These are phyloP conservation scores for Caenorhabditis angaria DNA, from an alignment of 2,888 invertebrate species.

Conservation along the genomic window DNA sequence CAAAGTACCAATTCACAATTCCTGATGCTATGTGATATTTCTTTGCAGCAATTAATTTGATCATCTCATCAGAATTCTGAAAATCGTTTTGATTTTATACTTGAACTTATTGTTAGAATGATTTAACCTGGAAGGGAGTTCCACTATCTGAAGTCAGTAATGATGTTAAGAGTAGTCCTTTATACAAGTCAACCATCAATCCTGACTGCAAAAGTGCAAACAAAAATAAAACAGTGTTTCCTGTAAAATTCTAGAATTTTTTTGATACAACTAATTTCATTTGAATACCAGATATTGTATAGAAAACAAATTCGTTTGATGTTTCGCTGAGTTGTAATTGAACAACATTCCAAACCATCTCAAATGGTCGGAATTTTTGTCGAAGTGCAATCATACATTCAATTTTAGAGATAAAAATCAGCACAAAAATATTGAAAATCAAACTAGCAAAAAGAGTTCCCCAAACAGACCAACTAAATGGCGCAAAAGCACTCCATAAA, in stretches of 20 bases:
- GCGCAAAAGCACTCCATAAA: constrained; percentile 65
- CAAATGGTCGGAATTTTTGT: constrained; percentile 47
- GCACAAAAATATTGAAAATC: constrained; percentile 24
- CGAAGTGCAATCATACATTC: constrained; percentile 49
- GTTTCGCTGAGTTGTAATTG: constrained; percentile 62
- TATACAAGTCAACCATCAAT: constrained; percentile 46
- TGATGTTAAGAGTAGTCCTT: constrained; percentile 46
- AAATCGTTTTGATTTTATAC: background rate
- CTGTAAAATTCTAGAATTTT: no score
- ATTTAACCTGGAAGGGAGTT: constrained; percentile 42
- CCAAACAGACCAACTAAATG: constrained; percentile 55
- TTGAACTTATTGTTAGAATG: background rate
- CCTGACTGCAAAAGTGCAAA: constrained; percentile 52
- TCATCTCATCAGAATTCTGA: constrained; percentile 45
- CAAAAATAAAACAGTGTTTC: constrained; percentile 40
- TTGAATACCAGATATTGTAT: constrained; percentile 43
- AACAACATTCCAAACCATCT: constrained; percentile 60
- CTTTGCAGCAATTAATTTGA: constrained; percentile 42
- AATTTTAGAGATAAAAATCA: constrained; percentile 47
- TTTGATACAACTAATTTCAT: no score
- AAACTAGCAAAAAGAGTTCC: constrained; percentile 45
- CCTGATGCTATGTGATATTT: constrained; percentile 52
- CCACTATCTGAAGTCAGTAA: constrained; percentile 41
- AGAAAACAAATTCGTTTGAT: constrained; percentile 49
- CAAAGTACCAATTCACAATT: constrained; percentile 57